phyloP scores from a whole-genome alignment of 2,113 vertebrate species.

The Ceyx cyanopectus region DNA sequence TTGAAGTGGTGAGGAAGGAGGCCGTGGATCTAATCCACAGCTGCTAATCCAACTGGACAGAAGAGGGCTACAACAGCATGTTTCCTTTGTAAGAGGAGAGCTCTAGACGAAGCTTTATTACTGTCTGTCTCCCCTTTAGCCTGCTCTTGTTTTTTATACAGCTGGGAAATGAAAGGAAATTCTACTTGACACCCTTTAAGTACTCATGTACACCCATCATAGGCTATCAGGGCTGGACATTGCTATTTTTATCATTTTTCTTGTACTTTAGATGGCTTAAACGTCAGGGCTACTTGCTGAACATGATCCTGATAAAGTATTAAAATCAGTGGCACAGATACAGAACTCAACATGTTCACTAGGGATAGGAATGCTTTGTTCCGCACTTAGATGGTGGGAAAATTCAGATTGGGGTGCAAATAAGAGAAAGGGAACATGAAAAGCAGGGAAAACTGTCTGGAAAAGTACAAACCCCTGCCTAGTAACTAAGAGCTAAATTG shows the following conservation, averaged over 20 bases:
- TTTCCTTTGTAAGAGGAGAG: not conserved
- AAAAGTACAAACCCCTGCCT: slow-evolving; percentile 36
- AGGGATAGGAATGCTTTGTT: too few relatives aligned
- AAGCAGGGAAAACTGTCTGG: not conserved
- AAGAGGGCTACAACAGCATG: slow-evolving; percentile 49
- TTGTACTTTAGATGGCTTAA: not conserved
- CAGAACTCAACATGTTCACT: not conserved
- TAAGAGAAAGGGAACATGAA: not conserved
- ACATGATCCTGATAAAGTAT: not conserved
- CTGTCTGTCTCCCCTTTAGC: not conserved
- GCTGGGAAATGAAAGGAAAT: not conserved
- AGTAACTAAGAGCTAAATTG: slow-evolving; percentile 10
- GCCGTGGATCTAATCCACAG: not conserved
- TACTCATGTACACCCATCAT: not conserved
- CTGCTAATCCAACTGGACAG: slow-evolving; percentile 57
- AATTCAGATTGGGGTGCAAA: not conserved
- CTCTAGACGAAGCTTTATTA: not conserved
- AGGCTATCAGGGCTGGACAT: not conserved
- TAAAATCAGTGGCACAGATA: not conserved
- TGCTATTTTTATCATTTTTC: not conserved
- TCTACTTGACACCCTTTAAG: not conserved
- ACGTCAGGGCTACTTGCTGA: not conserved
- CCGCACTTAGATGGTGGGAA: too few relatives aligned
- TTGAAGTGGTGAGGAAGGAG: not conserved
- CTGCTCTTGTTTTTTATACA: not conserved